These are phyloP conservation scores for Tricholaema leucomelas DNA, from an alignment of 2,113 vertebrate genomes.

Conservation along the genomic window DNA sequence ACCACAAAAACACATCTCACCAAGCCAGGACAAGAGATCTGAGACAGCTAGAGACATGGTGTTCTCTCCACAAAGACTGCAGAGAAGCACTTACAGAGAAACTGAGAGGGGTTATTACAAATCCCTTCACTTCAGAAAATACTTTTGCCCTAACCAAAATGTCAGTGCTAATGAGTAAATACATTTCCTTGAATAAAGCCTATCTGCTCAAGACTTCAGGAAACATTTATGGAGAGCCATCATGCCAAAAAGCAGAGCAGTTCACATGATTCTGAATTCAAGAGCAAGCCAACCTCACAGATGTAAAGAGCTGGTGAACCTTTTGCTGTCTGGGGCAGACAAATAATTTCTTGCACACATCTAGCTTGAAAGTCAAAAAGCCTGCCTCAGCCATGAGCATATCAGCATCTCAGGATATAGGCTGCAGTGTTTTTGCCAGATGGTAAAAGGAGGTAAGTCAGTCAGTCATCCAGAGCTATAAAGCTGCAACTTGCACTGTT, in stretches of 20 bases:
- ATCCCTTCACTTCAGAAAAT: neutral
- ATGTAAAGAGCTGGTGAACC: neutral
- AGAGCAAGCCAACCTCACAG: neutral
- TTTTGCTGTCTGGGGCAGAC: neutral
- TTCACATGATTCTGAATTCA: neutral
- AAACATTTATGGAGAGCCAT: neutral
- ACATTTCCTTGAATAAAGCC: neutral
- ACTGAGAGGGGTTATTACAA: neutral
- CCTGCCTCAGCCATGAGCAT: neutral
- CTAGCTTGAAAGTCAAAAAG: neutral
- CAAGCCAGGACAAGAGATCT: neutral
- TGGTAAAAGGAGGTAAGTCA: neutral
- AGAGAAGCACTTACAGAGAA: neutral
- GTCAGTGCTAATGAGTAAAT: neutral
- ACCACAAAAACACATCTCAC: neutral
- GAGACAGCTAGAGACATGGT: neutral
- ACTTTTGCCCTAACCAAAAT: neutral
- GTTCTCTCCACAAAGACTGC: neutral
- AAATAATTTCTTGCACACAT: neutral
- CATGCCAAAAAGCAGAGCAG: neutral
- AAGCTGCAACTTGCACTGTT: slow-evolving; percentile 31
- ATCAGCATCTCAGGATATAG: neutral
- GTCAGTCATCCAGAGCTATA: neutral
- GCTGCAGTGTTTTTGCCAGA: neutral
- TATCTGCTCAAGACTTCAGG: neutral